Evolutionary conservation across 2,888 invertebrate species (phyloP), one percentile per base, ranked within the genome.

Genomic region (Caenorhabditis sp.): DNA sequence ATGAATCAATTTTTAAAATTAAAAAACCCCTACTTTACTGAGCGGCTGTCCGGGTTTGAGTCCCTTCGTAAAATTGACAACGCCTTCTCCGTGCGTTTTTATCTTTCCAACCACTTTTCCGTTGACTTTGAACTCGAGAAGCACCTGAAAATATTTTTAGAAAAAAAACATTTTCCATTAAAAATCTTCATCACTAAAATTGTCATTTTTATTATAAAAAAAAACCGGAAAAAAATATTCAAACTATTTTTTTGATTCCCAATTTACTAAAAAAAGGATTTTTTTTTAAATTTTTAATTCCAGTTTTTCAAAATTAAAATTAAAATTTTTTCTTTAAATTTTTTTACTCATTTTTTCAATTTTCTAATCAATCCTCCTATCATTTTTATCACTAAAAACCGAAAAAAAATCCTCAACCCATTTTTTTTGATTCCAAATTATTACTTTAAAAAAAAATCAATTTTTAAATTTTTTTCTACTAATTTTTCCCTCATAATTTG

Each of bases 101-200:
- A 85, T 76, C 26, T 71, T 72, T 20, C 80, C 79, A 18, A 37
- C 64, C 0, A 80, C 62, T 26, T 26, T 64, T 35, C 81, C 84
- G 28, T 84, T 69, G 5, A 74, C 11, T 24, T 85, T 82, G 61
- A 69, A 84, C 15, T 80, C 84, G 15, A 85, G 22, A 13, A 85
- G 69, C 9, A 77, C 68, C 71, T 72, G 28, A 26, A 60, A 22
- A n/a, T n/a, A n/a, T n/a, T n/a, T n/a, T n/a, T n/a, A n/a, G n/a
- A n/a, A n/a, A n/a, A n/a, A n/a, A n/a, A n/a, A n/a, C n/a, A n/a
- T n/a, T n/a, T n/a, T n/a, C n/a, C n/a, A n/a, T n/a, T n/a, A n/a
- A n/a, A n/a, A n/a, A n/a, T n/a, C n/a, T n/a, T n/a, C n/a, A n/a
- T n/a, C n/a, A n/a, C n/a, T n/a, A n/a, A n/a, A n/a, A n/a, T n/a